phyloP scores from a whole-genome alignment of 2,113 vertebrate species.

The Callipepla californica region DNA sequence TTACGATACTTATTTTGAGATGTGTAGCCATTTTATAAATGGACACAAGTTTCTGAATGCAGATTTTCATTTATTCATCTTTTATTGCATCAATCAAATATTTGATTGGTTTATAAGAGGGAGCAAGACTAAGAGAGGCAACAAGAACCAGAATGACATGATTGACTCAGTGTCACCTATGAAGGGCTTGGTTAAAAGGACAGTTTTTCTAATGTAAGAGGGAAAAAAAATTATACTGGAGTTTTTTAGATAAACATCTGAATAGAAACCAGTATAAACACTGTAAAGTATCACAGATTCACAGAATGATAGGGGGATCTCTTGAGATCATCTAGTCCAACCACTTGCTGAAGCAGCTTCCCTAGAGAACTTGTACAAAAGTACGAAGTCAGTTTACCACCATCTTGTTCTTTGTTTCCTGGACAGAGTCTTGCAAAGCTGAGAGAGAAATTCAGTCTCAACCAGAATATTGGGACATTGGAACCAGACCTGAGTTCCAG shows the following conservation, averaged over 20 bases:
- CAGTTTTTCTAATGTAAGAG: background rate
- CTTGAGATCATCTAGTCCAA: background rate
- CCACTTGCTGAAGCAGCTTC: background rate
- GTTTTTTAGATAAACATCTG: background rate
- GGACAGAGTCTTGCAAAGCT: constrained; percentile 85
- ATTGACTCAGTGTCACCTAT: background rate
- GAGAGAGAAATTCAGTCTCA: constrained; percentile 79
- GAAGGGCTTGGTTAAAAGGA: background rate
- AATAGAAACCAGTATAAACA: background rate
- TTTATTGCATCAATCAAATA: background rate
- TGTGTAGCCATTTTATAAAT: background rate
- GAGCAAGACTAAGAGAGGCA: background rate
- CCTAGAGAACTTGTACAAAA: background rate
- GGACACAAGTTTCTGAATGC: background rate
- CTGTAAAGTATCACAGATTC: background rate
- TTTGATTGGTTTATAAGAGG: background rate
- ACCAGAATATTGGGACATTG: constrained; percentile 72
- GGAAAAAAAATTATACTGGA: background rate
- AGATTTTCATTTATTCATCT: background rate
- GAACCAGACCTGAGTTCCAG: constrained; percentile 76
- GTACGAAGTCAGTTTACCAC: background rate
- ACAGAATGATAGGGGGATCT: background rate
- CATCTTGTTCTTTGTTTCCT: constrained; percentile 31
- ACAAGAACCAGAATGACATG: background rate
- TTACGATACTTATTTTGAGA: background rate